phyloP scores from a whole-genome alignment of 2,888 invertebrate species.

The Sipunculus nudus region DNA sequence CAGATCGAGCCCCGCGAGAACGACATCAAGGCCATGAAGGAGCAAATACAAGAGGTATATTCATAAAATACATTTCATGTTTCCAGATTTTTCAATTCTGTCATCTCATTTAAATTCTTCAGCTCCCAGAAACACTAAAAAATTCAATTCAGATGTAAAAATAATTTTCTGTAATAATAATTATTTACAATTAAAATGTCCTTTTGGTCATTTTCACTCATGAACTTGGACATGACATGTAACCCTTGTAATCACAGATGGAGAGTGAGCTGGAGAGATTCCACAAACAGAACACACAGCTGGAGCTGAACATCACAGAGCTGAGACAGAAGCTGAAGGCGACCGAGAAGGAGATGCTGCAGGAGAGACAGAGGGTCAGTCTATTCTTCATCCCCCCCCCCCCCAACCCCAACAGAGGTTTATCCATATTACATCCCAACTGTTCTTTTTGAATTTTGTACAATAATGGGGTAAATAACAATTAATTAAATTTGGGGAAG shows the following conservation, averaged over 20 bases:
- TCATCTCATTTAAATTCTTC: not conserved
- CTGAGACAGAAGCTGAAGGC: constrained; percentile 80
- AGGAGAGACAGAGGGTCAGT: constrained; percentile 70
- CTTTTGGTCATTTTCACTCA: not conserved
- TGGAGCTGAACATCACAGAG: constrained; percentile 80
- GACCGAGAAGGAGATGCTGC: constrained; percentile 77
- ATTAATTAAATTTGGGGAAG: too few relatives aligned
- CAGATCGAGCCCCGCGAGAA: constrained; percentile 87
- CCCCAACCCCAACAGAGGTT: not conserved
- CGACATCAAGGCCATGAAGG: constrained; percentile 83
- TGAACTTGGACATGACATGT: too few relatives aligned
- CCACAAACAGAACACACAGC: constrained; percentile 77
- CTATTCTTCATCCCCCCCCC: not conserved
- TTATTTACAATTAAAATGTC: not conserved
- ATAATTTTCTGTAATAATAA: not conserved
- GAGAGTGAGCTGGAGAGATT: constrained; percentile 83
- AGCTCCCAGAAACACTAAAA: too few relatives aligned
- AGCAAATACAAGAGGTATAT: constrained; percentile 73
- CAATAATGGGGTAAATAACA: too few relatives aligned
- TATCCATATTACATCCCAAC: not conserved
- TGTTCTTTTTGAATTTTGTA: too few relatives aligned
- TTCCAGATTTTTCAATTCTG: not conserved
- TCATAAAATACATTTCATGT: not conserved
- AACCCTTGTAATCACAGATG: constrained; percentile 69
- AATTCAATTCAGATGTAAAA: not conserved